These are phyloP conservation scores for Natator depressus DNA, from an alignment of 2,113 vertebrate genomes.

Conservation along the genomic window DNA sequence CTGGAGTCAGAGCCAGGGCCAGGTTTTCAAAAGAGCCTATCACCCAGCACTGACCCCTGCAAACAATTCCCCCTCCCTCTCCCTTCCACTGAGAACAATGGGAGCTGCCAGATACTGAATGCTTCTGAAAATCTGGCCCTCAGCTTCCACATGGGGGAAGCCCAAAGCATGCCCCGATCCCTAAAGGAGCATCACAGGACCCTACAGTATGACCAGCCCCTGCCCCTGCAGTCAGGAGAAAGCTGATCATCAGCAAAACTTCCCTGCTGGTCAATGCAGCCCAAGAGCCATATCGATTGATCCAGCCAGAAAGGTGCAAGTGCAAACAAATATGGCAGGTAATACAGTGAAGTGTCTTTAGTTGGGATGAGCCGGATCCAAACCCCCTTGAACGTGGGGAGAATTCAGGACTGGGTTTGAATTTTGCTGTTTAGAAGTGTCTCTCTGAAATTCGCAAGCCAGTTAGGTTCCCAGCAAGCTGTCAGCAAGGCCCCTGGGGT, in stretches of 20 bases:
- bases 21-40: neutral
- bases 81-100: accelerated
- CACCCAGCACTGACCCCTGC: neutral
- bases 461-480: neutral
- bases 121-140: neutral
- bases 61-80: neutral
- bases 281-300: neutral
- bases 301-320: neutral
- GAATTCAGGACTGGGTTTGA: neutral
- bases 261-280: neutral
- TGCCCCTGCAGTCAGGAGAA: neutral
- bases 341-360: neutral
- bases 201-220: accelerated
- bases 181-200: neutral
- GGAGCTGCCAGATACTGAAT: neutral
- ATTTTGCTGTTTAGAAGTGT: neutral
- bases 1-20: no score
- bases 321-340: neutral
- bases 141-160: neutral
- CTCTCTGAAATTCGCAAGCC: neutral
- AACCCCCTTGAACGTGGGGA: neutral
- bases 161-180: accelerated
- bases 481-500: neutral
- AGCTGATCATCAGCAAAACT: neutral
- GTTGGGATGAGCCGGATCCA: neutral